These are phyloP conservation scores for Helicoverpa armigera DNA, from an alignment of 1,140 invertebrate species.

Conservation along the genomic window DNA sequence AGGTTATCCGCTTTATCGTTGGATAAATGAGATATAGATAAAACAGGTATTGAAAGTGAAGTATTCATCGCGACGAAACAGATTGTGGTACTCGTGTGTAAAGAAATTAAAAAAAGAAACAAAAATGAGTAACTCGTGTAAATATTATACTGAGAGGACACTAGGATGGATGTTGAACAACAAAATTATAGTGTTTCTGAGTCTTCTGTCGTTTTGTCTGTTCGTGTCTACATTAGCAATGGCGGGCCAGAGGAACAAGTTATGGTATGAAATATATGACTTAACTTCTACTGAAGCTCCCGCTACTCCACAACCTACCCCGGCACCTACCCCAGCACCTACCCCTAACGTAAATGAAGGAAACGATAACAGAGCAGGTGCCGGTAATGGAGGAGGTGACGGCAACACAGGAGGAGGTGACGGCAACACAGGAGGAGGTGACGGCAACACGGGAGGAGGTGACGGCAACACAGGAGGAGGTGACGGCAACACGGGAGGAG, in stretches of 20 bases:
- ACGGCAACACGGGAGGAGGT: not conserved
- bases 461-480: not conserved
- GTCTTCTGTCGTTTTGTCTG: conserved; percentile 72
- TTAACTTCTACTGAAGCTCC: conserved; percentile 48
- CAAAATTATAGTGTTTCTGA: conserved; percentile 78
- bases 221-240: conserved; percentile 76
- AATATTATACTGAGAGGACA: conserved; percentile 69
- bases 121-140: conserved; percentile 68
- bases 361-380: no score
- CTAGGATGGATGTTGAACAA: conserved; percentile 77
- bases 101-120: conserved; percentile 30
- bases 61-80: conserved; percentile 2
- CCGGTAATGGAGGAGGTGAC: no score
- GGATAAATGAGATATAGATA: conserved; percentile 28
- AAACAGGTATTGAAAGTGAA: conserved; percentile 13
- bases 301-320: conserved; percentile 7
- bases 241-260: conserved; percentile 70
- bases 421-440: not conserved
- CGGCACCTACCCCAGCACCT: not conserved
- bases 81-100: conserved; percentile 17
- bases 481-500: not conserved
- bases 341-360: not conserved
- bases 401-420: not conserved
- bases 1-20: not conserved
- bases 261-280: conserved; percentile 58